A percentile compares a stretch with the other conserved stretches of the same genome.
These are phyloP conservation scores for Schizaphis graminum DNA, from an alignment of 2,888 invertebrate species.

Conservation along the genomic window DNA sequence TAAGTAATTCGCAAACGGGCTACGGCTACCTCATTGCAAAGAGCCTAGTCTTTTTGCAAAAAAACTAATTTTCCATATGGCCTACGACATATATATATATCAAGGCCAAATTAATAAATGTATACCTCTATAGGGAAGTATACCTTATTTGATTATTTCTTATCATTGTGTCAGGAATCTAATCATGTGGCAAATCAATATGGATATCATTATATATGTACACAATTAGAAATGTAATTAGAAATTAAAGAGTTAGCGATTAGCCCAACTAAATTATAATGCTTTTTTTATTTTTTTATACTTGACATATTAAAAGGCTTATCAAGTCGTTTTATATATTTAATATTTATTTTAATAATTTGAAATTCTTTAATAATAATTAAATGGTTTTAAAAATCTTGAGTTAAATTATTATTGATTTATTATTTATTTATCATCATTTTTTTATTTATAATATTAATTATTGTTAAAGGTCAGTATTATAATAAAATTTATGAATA, in stretches of 20 bases:
- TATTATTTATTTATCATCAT: too few relatives aligned
- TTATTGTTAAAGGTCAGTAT: background rate
- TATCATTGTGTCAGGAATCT: background rate
- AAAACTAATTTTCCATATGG: too few relatives aligned
- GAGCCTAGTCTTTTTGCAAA: too few relatives aligned
- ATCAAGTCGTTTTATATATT: background rate
- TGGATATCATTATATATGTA: background rate
- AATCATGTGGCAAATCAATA: background rate
- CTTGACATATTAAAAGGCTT: background rate
- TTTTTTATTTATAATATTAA: background rate
- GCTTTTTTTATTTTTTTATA: background rate
- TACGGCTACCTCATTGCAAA: too few relatives aligned
- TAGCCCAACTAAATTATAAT: background rate
- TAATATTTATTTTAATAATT: background rate
- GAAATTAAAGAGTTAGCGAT: background rate
- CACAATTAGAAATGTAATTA: background rate
- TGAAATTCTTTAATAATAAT: background rate
- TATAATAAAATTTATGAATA: background rate
- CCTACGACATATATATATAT: background rate
- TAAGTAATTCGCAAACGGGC: too few relatives aligned
- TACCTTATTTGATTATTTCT: background rate
- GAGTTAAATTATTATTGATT: background rate
- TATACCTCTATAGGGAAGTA: background rate
- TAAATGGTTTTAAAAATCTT: background rate
- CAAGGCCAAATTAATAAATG: background rate